These are phyloP conservation scores for Euclidia mi DNA, from an alignment of 2,888 invertebrate genomes.

Conservation along the genomic window DNA sequence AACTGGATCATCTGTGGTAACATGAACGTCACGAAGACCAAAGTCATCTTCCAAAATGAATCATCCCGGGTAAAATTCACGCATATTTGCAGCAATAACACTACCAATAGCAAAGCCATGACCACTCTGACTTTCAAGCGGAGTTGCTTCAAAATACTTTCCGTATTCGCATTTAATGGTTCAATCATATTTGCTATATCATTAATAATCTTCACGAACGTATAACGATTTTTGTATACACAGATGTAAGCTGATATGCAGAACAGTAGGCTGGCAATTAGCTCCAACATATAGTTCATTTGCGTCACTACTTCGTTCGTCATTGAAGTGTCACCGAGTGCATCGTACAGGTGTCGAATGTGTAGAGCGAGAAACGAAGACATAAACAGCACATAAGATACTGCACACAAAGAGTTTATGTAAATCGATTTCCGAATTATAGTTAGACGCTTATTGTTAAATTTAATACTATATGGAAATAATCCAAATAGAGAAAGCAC, in stretches of 20 bases:
- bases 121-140: conserved; percentile 61
- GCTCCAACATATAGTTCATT: conserved; percentile 76
- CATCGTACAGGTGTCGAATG: conserved; percentile 59
- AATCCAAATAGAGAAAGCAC: conserved; percentile 62
- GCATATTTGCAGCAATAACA: conserved; percentile 60
- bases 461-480: conserved; percentile 67
- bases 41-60: conserved; percentile 72
- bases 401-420: conserved; percentile 67
- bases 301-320: conserved; percentile 70
- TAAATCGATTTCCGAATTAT: conserved; percentile 71
- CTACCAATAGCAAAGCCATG: conserved; percentile 48
- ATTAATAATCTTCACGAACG: conserved; percentile 72
- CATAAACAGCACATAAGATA: conserved; percentile 61
- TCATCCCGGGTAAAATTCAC: conserved; percentile 71
- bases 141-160: conserved; percentile 56
- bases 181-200: conserved; percentile 62
- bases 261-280: conserved; percentile 58
- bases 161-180: conserved; percentile 50
- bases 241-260: conserved; percentile 66
- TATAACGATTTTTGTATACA: conserved; percentile 66
- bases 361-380: conserved; percentile 66
- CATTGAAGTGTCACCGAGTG: conserved; percentile 58
- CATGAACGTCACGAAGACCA: conserved; percentile 70
- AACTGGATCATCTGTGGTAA: conserved; percentile 78
- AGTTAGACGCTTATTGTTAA: conserved; percentile 53